Evolutionary conservation across 2,113 vertebrate genomes (phyloP), one percentile per base, ranked within the genome.

Genomic region (Psittacus erithacus): DNA sequence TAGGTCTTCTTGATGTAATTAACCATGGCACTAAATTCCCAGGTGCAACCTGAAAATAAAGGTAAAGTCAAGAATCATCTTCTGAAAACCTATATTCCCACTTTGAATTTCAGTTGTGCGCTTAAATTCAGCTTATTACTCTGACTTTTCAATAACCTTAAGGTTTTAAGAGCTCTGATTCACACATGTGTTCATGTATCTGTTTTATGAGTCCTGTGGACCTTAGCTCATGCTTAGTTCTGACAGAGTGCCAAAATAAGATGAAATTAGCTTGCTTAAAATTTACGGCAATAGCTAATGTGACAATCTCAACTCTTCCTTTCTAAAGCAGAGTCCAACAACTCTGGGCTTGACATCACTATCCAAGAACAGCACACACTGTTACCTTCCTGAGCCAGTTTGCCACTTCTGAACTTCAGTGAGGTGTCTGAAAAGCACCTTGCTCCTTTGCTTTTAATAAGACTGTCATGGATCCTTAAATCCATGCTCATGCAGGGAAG

Each of bases 21-120:
- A 20, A 99, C 99, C 99, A 99, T 99, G 81, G 99, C 98, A 25
- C 98, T 97, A 80, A 99, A 99, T 86, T 99, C 99, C 99, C 99
- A 99, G 1, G 99, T 99, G 95, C 99, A 99, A 63, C 99, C 99
- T 99, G 79, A 91, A 96, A 79, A 69, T 17, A 65, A 89, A 96
- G 14, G n/a, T 11, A 53, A 82, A 75, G 38, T 89, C 74, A 82
- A 82, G 55, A 76, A 60, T 13, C 6, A 60, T 27, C 16, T 17
- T 29, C 24, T 17, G 83, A 81, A 86, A 9, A 44, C 55, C 14
- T 17, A 44, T 44, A 65, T 41, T 41, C 55, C 57, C 11, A 15
- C 38, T 43, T 17, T 20, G 57, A 33, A 10, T 9, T 82, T 76
- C 38, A 80, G 44, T 11, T 88, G 41, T 1, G 0, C 38, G 62